These are phyloP conservation scores for Neodiprion virginianus DNA, from an alignment of 1,140 invertebrate genomes.

Conservation along the genomic window DNA sequence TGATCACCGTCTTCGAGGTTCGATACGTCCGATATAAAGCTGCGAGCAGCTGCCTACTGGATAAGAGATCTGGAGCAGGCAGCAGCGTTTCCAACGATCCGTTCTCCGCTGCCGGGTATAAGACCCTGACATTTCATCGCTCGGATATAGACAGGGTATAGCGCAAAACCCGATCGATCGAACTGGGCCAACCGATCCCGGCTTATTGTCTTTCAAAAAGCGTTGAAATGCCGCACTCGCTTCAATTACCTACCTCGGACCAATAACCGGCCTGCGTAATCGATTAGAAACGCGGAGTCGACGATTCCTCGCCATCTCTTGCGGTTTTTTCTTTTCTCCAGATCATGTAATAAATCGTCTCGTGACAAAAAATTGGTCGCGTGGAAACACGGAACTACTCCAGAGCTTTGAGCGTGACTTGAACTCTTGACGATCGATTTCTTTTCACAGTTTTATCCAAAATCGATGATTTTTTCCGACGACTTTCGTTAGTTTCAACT, in stretches of 20 bases:
- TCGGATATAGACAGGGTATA: background rate
- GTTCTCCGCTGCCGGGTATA: background rate
- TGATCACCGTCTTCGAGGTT: too few species aligned
- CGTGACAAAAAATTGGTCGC: background rate
- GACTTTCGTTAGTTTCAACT: too few species aligned
- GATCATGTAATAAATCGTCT: background rate
- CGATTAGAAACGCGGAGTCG: too few species aligned
- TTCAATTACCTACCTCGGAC: too few species aligned
- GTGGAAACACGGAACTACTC: too few species aligned
- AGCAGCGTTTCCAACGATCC: background rate
- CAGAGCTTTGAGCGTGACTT: too few species aligned
- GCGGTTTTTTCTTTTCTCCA: background rate
- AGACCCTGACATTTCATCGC: constrained; percentile 6
- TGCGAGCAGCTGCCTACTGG: background rate
- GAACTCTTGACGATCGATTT: too few species aligned
- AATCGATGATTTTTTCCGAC: too few species aligned
- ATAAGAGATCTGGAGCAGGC: background rate
- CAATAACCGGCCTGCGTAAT: too few species aligned
- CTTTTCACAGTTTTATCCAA: too few species aligned
- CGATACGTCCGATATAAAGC: too few species aligned
- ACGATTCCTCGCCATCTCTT: background rate
- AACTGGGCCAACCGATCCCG: background rate
- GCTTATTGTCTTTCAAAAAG: background rate
- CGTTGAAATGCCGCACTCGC: too few species aligned
- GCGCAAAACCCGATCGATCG: background rate